Evolutionary conservation across 2,888 invertebrate genomes (phyloP), one percentile per base, ranked within the genome.

Genomic region (Trisateles emortualis): DNA sequence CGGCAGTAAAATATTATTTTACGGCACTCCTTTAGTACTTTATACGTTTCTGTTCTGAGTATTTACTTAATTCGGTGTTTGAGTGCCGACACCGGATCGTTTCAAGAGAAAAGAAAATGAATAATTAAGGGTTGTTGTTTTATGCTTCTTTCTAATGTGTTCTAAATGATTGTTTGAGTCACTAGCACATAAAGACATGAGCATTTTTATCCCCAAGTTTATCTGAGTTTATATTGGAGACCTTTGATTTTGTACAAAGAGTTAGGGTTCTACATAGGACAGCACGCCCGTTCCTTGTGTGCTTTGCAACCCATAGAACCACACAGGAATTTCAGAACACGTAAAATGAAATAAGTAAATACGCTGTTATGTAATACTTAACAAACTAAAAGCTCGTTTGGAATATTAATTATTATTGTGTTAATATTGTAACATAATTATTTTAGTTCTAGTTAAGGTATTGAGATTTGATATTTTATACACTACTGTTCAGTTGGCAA

Each of bases 1-100:
- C 59, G 62, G 22, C 38, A 64, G 49, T 69, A 70, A 69, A 69
- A 69, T 69, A 67, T 45, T 67, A 69, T 70, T 64, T 69, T 67
- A 69, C 62, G 62, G 43, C 56, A 47, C 54, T 67, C 44, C 48
- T 60, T 64, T 53, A 67, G 62, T 52, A 67, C 59, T 70, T 69
- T 64, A 69, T 70, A 42, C 57, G 50, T 57, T 70, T 66, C 36
- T 64, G 64, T 67, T 64, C 52, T 35, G 54, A 47, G 47, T 62
- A 59, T 67, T 70, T 69, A 48, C 66, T 63, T 66, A 66, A 66
- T 69, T 69, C 58, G 16, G 30, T 55, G 44, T 47, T 47, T 19
- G 30, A 48, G 52, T 39, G 39, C 51, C 24, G 44, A 40, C 47
- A 32, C 32, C 36, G 38, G 43, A 35, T 53, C 53, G 53, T 54